A percentile compares a stretch with the other conserved stretches of the same genome.
These are phyloP conservation scores for Euplexia lucipara DNA, from an alignment of 2,888 invertebrate genomes.

Conservation along the genomic window DNA sequence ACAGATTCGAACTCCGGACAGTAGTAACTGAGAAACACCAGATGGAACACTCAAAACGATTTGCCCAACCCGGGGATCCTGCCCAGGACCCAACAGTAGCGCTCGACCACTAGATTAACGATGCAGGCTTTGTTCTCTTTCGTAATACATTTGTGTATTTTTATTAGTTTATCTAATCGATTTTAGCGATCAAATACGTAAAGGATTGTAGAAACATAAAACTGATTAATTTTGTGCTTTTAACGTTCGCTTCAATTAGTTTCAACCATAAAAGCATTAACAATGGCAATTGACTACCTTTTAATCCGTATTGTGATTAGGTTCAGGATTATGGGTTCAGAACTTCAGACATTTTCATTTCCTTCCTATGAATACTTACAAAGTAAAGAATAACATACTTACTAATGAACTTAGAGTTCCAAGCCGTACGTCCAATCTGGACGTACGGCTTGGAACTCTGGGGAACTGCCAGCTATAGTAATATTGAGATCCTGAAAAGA, in stretches of 20 bases:
- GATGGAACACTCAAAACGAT: no score
- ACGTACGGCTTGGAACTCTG: no score
- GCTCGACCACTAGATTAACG: no score
- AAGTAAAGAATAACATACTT: no score
- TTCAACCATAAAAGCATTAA: conserved; percentile 31
- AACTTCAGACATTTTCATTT: neutral
- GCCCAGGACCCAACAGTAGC: no score
- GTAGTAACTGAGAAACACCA: no score
- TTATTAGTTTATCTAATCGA: conserved; percentile 32
- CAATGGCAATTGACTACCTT: conserved; percentile 29
- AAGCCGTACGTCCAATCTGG: no score
- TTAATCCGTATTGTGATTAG: conserved; percentile 6
- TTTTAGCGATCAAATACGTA: conserved; percentile 19
- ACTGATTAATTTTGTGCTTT: conserved; percentile 35
- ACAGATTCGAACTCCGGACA: no score
- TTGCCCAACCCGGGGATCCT: no score
- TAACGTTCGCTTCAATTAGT: conserved; percentile 26
- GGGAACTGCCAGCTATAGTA: no score
- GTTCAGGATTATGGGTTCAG: neutral
- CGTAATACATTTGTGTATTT: conserved; percentile 20
- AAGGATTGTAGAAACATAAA: conserved; percentile 32
- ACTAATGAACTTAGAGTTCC: no score
- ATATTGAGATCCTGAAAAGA: no score
- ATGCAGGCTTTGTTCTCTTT: neutral
- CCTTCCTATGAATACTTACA: neutral